Base-by-base conservation (phyloP, 2,888 invertebrate species). In the Acanthosepion lycidas region DNA sequence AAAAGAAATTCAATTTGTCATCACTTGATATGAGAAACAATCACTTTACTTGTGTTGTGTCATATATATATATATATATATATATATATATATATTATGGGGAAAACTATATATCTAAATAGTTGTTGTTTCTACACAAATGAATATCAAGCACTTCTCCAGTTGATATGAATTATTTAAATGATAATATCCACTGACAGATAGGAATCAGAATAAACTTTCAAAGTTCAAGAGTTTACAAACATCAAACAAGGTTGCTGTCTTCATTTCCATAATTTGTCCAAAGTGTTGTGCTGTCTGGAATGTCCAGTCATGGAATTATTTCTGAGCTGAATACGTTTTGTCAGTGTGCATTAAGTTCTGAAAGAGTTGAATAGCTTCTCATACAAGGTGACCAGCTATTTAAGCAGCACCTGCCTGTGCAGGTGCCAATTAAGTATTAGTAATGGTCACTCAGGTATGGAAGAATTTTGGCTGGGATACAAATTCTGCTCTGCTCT, bases 1-100 rank as follows among this genome's bases (percentile, higher is more conserved):
- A n/a, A 78, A 78, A 78, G 78, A 78, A 78, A 78, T 78, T 78
- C 78, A 78, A n/a, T 78, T 78, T n/a, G 78, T 78, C 78, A 78
- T 15, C 78, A 78, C 78, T 78, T 78, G 78, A 78, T 78, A 78
- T 12, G 15, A 78, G n/a, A n/a, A 78, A 12, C 78, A 15, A n/a
- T 78, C 18, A n/a, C 18, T n/a, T 78, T 78, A 33, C 78, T 78
- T 78, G n/a, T 78, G n/a, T 33, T 78, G n/a, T 78, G n/a, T 59
- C n/a, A 78, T 78, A 78, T 78, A 78, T 78, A 33, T 78, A 33
- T 42, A 42, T 42, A 42, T 42, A 42, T 42, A 42, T 42, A 42
- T 42, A 42, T 42, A 42, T 42, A 42, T 42, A 3, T 42, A 42
- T 42, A 42, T 42, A 42, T 42, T 42, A 42, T 42, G 42, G 42